Base-by-base conservation (phyloP, 2,888 invertebrate species). In the Trisateles emortualis region DNA sequence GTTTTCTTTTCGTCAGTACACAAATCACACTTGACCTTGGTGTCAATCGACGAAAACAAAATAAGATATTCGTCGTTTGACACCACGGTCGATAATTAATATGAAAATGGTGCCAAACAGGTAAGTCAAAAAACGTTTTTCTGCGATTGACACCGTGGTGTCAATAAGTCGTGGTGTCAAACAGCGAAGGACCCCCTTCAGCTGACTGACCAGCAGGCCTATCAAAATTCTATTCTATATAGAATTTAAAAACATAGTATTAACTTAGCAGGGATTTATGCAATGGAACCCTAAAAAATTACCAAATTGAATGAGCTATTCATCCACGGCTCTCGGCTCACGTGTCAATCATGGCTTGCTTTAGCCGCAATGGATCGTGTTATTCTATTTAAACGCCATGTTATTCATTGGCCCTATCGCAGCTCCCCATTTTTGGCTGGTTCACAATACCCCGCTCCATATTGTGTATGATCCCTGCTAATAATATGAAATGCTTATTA, bases 321-420 rank as follows among this genome's bases (percentile, higher is more conserved):
- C 81, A 84, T 83, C 76, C 78, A 74, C 68, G 62, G 78, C 68
- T 72, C 76, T 71, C 78, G 87, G 86, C 87, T 91, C 91, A 87
- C 87, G 90, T 86, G 92, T 92, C 92, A 92, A 92, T 92, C 92
- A 92, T 78, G 79, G 77, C 79, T 83, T 83, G 81, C 76, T 79
- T 81, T 76, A 73, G 77, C 83, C 79, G 81, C 83, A 81, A 81
- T 83, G 83, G 83, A 79, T 83, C 85, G 83, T 88, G 89, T 90
- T 90, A 86, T 90, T 89, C 86, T 85, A 85, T 90, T 88, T 83
- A 80, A 83, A 79, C 77, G 77, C 79, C 81, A 75, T 87, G 84
- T 89, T 90, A 90, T 91, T 91, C 90, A 90, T 88, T 88, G 87
- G 84, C 86, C 78, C 80, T 87, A 88, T 88, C 83, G 81, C 77